A percentile compares a stretch with the other conserved stretches of the same genome.
phyloP scores from a whole-genome alignment of 1,140 invertebrate genomes.

The Drosophila subobscura region DNA sequence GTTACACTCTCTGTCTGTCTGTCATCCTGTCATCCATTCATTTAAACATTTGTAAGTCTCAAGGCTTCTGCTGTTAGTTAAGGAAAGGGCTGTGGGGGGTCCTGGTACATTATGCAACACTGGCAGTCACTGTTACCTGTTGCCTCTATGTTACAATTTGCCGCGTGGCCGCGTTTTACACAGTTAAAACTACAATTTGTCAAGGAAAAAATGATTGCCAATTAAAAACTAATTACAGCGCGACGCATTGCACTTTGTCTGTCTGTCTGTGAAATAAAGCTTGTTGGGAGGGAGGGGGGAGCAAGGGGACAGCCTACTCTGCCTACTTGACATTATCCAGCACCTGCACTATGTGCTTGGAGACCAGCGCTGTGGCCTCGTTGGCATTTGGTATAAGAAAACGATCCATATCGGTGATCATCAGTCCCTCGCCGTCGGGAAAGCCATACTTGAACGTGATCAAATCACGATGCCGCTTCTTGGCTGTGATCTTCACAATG shows the following conservation, averaged over 20 bases:
- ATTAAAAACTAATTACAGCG: constrained; percentile 50
- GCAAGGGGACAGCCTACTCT: not conserved
- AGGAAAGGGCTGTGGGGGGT: not conserved
- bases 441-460: constrained; percentile 93
- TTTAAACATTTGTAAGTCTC: constrained; percentile 77
- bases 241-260: constrained; percentile 51
- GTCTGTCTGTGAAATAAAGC: constrained; percentile 44
- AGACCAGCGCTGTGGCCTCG: constrained; percentile 89
- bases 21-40: not conserved
- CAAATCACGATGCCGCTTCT: constrained; percentile 95
- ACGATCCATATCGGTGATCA: constrained; percentile 92
- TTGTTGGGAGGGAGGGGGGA: constrained; percentile 3
- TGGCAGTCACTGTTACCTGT: no score
- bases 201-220: constrained; percentile 65
- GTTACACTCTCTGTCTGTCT: constrained; percentile 36
- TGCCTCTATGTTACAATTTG: constrained; percentile 67
- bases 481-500: constrained; percentile 98
- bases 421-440: constrained; percentile 74
- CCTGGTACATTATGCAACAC: no score
- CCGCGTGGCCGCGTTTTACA: constrained; percentile 24
- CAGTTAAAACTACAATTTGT: constrained; percentile 44
- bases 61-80: constrained; percentile 48
- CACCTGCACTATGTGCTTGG: constrained; percentile 85
- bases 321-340: constrained; percentile 64
- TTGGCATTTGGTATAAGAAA: constrained; percentile 96